Evolutionary conservation across 2,888 invertebrate species (phyloP), one percentile per base, ranked within the genome.

Genomic region (Caenorhabditis sp.): DNA sequence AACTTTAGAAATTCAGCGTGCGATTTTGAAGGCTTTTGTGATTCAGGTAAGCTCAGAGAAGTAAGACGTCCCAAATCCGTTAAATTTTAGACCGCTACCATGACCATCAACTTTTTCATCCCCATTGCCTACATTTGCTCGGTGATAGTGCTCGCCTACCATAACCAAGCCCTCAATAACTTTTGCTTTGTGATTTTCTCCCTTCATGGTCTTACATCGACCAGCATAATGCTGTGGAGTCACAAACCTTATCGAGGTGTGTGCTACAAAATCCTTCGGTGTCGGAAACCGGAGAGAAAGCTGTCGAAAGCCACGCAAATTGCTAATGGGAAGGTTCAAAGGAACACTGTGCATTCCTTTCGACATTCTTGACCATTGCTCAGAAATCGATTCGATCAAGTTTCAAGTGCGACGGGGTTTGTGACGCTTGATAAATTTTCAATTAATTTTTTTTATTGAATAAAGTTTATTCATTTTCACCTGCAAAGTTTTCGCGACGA

Each of bases 201-300:
- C 2, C 28, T 35, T n/a, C 73, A 73, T 26, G 73, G 73, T 0
- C n/a, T 73, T 1, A 24, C 31, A 5, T 73, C 73, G 4, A 73
- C 73, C 16, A 51, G 44, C 14, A 73, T 61, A 6, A 73, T 73
- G 73, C n/a, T 73, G 7, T 51, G 58, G 28, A 73, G 58, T 31
- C 73, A 73, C 26, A 61, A 63, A 63, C 73, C 73, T 4, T 73
- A 73, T 41, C 49, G 73, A 38, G 38, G n/a, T 1, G 59, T 59
- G 12, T 72, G 72, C 22, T 22, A 5, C 1, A 26, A 26, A 19
- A 8, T 51, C 28, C n/a, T 64, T 19, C 16, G 41, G 4, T 64
- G 44, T n/a, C 38, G 24, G 16, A 38, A 24, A 14, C 38, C 61
- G 22, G 24, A 61, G 22, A 35, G 19, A 6, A 22, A 16, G 2